Percentiles rank a stretch among this genome's conserved stretches.
These are phyloP conservation scores for Naja naja DNA, from an alignment of 2,113 vertebrate genomes.

Conservation along the genomic window DNA sequence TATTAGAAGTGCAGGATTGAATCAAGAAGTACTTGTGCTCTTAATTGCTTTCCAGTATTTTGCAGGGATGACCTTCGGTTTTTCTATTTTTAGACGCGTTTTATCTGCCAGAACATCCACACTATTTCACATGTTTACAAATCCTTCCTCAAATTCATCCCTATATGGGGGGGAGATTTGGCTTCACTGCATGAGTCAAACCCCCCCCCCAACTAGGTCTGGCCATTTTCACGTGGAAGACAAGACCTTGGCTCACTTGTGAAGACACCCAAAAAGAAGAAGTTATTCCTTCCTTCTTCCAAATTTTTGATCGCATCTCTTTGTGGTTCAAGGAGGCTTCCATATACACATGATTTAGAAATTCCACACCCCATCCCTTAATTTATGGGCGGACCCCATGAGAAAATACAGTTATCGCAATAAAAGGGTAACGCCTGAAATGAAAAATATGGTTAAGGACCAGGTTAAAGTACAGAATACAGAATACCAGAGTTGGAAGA, in stretches of 20 bases:
- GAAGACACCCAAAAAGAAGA: background rate
- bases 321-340: background rate
- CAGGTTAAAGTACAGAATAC: background rate
- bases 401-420: slow-evolving; percentile 31
- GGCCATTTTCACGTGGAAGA: background rate
- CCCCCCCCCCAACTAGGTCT: background rate
- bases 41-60: background rate
- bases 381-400: background rate
- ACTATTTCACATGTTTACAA: background rate
- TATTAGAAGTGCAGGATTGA: background rate
- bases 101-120: background rate
- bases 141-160: background rate
- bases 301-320: background rate
- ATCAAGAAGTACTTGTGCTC: background rate
- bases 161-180: background rate
- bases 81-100: background rate
- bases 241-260: background rate
- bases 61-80: background rate
- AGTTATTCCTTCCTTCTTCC: background rate
- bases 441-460: slow-evolving; percentile 34
- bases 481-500: background rate
- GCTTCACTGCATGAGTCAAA: background rate
- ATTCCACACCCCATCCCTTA: background rate
- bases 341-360: background rate
- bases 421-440: slow-evolving; percentile 33